Conservation (phyloP, 2,113 vertebrate genomes). For the Phyllostomus discolor region DNA sequence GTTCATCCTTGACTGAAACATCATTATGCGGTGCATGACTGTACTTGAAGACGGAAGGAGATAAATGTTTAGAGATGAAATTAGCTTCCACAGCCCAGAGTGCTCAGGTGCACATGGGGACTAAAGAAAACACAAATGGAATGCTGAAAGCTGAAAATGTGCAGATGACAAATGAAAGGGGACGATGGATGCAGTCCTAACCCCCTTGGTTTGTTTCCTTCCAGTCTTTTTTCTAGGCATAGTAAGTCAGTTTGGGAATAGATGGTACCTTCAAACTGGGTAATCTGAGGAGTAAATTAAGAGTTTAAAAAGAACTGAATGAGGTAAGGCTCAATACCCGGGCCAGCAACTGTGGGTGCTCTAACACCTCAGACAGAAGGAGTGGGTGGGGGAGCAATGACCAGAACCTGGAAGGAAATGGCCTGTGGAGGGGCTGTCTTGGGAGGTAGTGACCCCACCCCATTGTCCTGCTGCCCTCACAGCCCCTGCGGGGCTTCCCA, state of each 20-base stretch:
- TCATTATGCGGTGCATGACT: background rate
- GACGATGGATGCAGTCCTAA: background rate
- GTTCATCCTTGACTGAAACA: background rate
- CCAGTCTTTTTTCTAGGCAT: background rate
- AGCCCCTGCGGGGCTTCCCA: background rate
- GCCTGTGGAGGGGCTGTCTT: background rate
- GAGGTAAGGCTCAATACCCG: background rate
- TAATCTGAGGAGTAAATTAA: background rate
- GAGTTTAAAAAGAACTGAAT: background rate
- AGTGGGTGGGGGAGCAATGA: no score
- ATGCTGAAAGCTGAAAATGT: background rate
- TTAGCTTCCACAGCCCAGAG: background rate
- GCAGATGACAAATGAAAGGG: rapidly evolving
- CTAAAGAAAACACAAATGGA: background rate
- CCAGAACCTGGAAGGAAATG: background rate
- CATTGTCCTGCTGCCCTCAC: background rate
- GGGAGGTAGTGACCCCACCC: background rate
- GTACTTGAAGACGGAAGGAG: background rate
- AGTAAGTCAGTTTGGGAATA: background rate
- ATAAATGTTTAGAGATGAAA: background rate
- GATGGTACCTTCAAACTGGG: background rate
- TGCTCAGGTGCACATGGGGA: background rate
- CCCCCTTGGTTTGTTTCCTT: background rate
- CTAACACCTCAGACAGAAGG: background rate
- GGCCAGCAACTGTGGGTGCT: background rate